These are phyloP conservation scores for Punctoribates punctum DNA, from an alignment of 2,888 invertebrate species.

Conservation along the genomic window DNA sequence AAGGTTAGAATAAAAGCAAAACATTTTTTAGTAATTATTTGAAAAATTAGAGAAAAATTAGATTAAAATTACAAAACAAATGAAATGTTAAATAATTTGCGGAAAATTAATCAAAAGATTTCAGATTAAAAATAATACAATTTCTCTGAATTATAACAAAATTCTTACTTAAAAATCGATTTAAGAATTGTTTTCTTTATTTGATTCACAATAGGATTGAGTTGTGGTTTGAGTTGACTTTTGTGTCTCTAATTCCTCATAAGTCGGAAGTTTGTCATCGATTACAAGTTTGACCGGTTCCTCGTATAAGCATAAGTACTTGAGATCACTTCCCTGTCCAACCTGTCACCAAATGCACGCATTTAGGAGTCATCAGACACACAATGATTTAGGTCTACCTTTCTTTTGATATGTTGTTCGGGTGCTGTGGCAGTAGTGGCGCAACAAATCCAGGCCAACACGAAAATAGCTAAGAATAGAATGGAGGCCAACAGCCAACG, in stretches of 20 bases:
- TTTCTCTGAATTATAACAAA: background rate
- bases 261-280: conserved; percentile 29
- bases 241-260: conserved; percentile 14
- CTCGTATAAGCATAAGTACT: conserved; percentile 19
- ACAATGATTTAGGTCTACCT: background rate
- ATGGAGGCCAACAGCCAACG: conserved; percentile 45
- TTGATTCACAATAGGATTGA: background rate
- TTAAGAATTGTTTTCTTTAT: background rate
- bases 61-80: too few species aligned
- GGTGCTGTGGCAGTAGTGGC: conserved; percentile 47
- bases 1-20: too few species aligned
- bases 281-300: conserved; percentile 13
- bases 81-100: too few species aligned
- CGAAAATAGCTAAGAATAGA: conserved; percentile 46
- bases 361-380: background rate
- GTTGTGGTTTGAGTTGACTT: background rate
- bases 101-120: background rate
- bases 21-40: too few species aligned
- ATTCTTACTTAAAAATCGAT: background rate
- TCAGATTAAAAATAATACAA: background rate
- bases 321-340: conserved; percentile 33
- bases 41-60: too few species aligned
- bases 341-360: background rate
- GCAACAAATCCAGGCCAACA: conserved; percentile 46
- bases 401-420: conserved; percentile 44